phyloP scores from a whole-genome alignment of 2,797 vertebrate genomes.

The Mycteria americana region DNA sequence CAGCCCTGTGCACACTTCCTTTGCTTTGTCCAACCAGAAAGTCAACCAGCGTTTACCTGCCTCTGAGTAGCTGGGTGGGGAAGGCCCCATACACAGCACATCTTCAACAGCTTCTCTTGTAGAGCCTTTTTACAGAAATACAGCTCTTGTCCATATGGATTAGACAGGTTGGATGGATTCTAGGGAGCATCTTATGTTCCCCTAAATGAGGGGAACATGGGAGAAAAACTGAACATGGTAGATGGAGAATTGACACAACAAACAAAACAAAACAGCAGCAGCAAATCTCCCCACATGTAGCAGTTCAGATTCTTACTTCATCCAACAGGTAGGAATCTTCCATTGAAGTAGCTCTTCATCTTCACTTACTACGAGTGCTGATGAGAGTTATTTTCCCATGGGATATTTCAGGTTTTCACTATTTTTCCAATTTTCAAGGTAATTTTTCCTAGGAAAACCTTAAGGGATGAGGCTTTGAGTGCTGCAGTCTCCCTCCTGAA shows the following conservation, averaged over 20 bases:
- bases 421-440: neutral
- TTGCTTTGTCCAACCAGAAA: neutral
- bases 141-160: accelerated
- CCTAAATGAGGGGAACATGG: neutral
- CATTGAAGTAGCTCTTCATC: neutral
- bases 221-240: neutral
- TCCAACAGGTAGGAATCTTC: neutral
- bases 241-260: neutral
- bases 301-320: neutral
- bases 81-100: accelerated
- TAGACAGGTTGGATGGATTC: neutral
- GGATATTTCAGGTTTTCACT: neutral
- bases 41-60: neutral
- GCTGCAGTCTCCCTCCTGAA: neutral
- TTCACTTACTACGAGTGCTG: neutral
- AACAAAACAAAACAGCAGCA: neutral
- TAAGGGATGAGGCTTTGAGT: neutral
- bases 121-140: neutral
- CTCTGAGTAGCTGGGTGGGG: neutral
- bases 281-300: neutral
- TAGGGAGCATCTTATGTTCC: neutral
- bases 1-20: neutral
- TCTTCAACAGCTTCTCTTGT: neutral
- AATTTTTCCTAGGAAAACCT: neutral
- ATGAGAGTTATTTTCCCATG: neutral